Evolutionary conservation across 2,113 vertebrate species (phyloP), one percentile per base, ranked within the genome.

Genomic region (Tetrao urogallus): DNA sequence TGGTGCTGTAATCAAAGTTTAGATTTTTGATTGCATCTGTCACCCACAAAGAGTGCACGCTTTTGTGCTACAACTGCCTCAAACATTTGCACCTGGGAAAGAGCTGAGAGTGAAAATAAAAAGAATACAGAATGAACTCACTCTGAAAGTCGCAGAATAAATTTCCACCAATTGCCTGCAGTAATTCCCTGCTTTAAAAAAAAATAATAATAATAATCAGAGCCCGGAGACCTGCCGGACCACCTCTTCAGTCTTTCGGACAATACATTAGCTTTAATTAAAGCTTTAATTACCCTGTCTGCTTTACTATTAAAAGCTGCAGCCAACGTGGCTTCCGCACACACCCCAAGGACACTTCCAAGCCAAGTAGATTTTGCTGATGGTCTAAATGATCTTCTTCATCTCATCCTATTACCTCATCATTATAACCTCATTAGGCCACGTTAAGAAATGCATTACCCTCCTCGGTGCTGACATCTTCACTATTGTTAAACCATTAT

Each of bases 351-450:
- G 76, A 50, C 32, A 47, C 10, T 67, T 67, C 63, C 75, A 57
- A 40, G 48, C 42, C 66, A n/a, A 67, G 24, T 0, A 10, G 79
- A 70, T 90, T 79, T 47, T 14, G n/a, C 19, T 74, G 72, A 34
- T 47, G 30, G 11, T 6, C 47, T 28, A 4, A 84, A 45, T 13
- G 6, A 17, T 81, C 58, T 14, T 72, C 58, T 90, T 57, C 40
- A 48, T 66, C 86, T 61, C 82, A 61, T 75, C 61, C 43, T 54
- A 66, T 74, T 87, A 45, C 71, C 61, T 88, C 82, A 76, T 45
- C 32, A 13, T 80, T 60, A 45, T 36, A 52, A 22, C 36, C 43
- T 74, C 47, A 2, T 67, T 11, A 77, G 40, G 25, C 47, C 79
- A 34, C 4, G 1, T 36, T 40, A 60, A 69, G 50, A 20, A 47